Base-by-base conservation (phyloP, 2,888 invertebrate genomes). In the Lepeophtheirus nordmannii region DNA sequence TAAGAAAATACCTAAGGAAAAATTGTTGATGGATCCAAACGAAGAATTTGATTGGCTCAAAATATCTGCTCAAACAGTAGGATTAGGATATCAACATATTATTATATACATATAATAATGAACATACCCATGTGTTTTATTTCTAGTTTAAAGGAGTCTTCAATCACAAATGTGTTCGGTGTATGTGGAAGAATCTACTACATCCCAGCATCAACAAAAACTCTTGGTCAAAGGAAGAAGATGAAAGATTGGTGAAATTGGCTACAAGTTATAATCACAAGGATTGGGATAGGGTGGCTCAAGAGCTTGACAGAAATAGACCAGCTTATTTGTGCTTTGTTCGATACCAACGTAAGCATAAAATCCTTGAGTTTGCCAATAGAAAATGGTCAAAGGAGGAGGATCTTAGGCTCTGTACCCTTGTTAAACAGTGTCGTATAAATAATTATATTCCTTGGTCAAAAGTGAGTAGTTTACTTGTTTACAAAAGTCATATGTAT, bases 391-490 rank as follows among this genome's bases (percentile, higher is more conserved):
- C 81, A 0, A 72, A 75, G 12, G 80, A 81, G 59, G 90, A 92
- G 73, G 85, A 88, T 71, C 77, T 80, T 62, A 78, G 80, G 61
- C 76, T 92, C 2, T 72, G 79, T 41, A 77, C 80, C 66, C 74
- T 85, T 1, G 80, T 90, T 0, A 79, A 83, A n/a, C 76, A 76
- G 68, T 81, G 82, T 69, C 81, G 78, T 69, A 78, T 82, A 67
- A 86, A 84, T 20, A 77, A 81, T 68, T 81, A 80, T 59, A 84
- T 88, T 69, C 84, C 86, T 0, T 90, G 89, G 89, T 79, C 81
- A 3, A 82, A 81, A 72, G 53, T 46, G 17, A 46, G 53, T n/a
- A 46, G 41, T 11, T 41, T 41, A 11, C 11, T 10, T 41, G 41
- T n/a, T n/a, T n/a, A n/a, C n/a, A n/a, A n/a, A n/a, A n/a, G n/a